These are phyloP conservation scores for Polymixis lichenea DNA, from an alignment of 2,888 invertebrate genomes.

Conservation along the genomic window DNA sequence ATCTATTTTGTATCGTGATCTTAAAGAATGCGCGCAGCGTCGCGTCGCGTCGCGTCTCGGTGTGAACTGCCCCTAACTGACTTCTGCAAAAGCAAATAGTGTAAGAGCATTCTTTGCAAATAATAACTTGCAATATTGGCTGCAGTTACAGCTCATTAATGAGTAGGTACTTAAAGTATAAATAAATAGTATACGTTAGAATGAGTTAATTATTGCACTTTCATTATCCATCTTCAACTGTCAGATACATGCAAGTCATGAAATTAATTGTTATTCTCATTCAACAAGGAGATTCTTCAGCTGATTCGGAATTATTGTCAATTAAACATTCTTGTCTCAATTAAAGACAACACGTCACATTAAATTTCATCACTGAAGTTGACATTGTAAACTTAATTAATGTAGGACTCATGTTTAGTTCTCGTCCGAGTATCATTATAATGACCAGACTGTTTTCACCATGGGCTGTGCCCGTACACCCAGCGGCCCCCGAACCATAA, in stretches of 20 bases:
- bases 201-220: not conserved
- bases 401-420: slow-evolving; percentile 1
- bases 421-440: not conserved
- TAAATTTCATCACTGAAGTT: not conserved
- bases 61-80: no score
- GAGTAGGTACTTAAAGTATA: not conserved
- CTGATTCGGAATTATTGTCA: slow-evolving; percentile 21
- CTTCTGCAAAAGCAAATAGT: not conserved
- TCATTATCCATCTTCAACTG: not conserved
- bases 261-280: not conserved
- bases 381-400: slow-evolving; percentile 1
- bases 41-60: no score
- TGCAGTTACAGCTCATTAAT: not conserved
- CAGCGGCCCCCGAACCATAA: not conserved
- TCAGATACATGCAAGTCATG: slow-evolving; percentile 1
- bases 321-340: slow-evolving; percentile 35
- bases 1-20: no score
- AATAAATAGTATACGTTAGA: not conserved
- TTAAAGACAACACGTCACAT: slow-evolving; percentile 32
- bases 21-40: no score
- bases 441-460: not conserved
- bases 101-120: not conserved
- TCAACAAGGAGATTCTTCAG: slow-evolving; percentile 11
- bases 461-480: not conserved
- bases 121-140: not conserved